A percentile compares a stretch with the other conserved stretches of the same genome.
phyloP scores from a whole-genome alignment of 2,888 invertebrate species.

The Pollenia griseotomentosa region DNA sequence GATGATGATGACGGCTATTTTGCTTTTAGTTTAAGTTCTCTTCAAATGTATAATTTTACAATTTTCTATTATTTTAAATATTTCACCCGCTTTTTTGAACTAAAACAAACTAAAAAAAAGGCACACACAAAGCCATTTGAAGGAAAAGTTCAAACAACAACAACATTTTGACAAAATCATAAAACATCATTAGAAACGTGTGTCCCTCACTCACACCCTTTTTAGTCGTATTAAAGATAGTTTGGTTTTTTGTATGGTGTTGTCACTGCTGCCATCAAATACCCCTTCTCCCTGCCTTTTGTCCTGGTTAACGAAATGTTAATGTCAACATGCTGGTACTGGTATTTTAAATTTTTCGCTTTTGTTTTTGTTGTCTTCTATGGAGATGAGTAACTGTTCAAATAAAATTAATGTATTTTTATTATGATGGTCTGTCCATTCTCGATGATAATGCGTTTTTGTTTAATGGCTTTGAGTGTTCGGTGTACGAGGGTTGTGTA shows the following conservation, averaged over 20 bases:
- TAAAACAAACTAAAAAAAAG: not conserved
- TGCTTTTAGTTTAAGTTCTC: slow-evolving; percentile 3
- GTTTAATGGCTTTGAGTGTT: slow-evolving; percentile 10
- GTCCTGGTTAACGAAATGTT: not conserved
- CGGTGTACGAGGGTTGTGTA: not conserved
- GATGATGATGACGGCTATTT: slow-evolving; percentile 24
- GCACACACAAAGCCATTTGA: not conserved
- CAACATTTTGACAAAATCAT: slow-evolving; percentile 11
- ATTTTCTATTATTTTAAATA: not conserved
- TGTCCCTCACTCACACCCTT: slow-evolving; percentile 13
- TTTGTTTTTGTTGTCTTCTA: not conserved
- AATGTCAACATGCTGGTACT: slow-evolving; percentile 48
- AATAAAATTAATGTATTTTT: slow-evolving; percentile 54
- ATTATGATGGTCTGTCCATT: slow-evolving; percentile 7
- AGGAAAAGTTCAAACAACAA: slow-evolving; percentile 23
- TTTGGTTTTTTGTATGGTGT: slow-evolving; percentile 19
- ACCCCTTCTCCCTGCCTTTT: not conserved
- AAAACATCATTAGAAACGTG: slow-evolving; percentile 13
- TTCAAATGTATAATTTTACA: not conserved
- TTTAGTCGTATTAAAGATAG: slow-evolving; percentile 9
- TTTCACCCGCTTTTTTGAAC: not conserved
- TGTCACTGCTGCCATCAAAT: not conserved
- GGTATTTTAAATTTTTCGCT: slow-evolving; percentile 30
- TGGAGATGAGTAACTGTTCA: slow-evolving; percentile 47
- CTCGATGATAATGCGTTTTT: slow-evolving; percentile 10